phyloP scores from a whole-genome alignment of 2,888 invertebrate genomes.

The Pardosa pseudoannulata region DNA sequence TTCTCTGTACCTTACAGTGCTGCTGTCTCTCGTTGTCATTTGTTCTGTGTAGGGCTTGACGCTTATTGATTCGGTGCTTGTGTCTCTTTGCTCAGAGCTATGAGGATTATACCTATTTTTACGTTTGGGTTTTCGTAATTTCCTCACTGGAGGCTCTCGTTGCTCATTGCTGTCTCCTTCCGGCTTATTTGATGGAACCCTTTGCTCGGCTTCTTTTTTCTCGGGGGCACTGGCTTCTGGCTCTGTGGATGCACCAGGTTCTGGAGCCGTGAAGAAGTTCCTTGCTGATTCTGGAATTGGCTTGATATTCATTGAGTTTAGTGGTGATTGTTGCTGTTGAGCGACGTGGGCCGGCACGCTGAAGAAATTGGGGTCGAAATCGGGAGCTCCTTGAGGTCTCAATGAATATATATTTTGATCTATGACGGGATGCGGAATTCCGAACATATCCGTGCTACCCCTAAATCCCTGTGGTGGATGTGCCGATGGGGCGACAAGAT shows the following conservation, averaged over 20 bases:
- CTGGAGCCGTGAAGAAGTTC: slow-evolving; percentile 39
- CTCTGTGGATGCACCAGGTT: slow-evolving; percentile 21
- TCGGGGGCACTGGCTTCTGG: slow-evolving; percentile 7
- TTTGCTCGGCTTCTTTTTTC: slow-evolving; percentile 15
- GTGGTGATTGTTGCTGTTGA: slow-evolving; percentile 48
- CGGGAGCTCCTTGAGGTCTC: slow-evolving; percentile 37
- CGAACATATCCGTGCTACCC: slow-evolving; percentile 60
- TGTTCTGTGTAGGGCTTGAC: not conserved
- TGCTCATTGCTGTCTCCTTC: slow-evolving; percentile 22
- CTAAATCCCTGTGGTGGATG: not conserved
- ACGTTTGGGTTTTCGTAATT: slow-evolving; percentile 50
- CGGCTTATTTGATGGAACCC: not conserved
- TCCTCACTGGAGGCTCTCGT: slow-evolving; percentile 21
- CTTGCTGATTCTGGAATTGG: slow-evolving; percentile 49
- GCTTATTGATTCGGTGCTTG: slow-evolving; percentile 1
- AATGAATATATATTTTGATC: slow-evolving; percentile 46
- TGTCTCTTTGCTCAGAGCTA: slow-evolving; percentile 25
- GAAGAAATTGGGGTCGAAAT: slow-evolving; percentile 58
- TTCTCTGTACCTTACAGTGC: not conserved
- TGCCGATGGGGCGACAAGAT: slow-evolving; percentile 41
- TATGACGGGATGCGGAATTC: slow-evolving; percentile 46
- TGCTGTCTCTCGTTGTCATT: slow-evolving; percentile 7
- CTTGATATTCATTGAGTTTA: slow-evolving; percentile 48
- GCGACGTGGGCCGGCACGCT: slow-evolving; percentile 51
- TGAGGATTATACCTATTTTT: slow-evolving; percentile 51